Evolutionary conservation across 2,888 invertebrate species (phyloP), one percentile per base, ranked within the genome.

Genomic region (Phlogophora meticulosa): DNA sequence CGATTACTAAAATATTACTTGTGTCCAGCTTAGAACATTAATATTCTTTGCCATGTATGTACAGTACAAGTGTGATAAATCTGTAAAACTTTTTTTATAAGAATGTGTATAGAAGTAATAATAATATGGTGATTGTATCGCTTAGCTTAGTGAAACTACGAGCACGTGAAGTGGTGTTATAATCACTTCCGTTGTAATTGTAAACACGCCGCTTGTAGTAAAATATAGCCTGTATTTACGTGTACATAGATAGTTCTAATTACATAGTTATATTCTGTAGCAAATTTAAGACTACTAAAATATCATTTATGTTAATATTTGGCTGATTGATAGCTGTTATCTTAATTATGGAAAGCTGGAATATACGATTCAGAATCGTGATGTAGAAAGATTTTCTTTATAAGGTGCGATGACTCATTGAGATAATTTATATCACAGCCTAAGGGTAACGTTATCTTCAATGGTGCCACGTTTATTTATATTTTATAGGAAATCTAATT

Each of bases 21-120:
- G 79, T 80, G 85, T 88, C 85, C 85, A 84, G 83, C 83, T 86
- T 87, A 85, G 82, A 62, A 84, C 65, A 81, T 71, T 78, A 80
- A 79, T 84, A 80, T 85, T 87, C 85, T 90, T 92, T 93, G 92
- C 93, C 93, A 93, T 93, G 88, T 90, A 88, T 92, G 89, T 92
- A 91, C 90, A 92, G 91, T 93, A 92, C 91, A 92, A 93, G 92
- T 91, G 92, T 93, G 92, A 92, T 92, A 92, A 89, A 86, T 85
- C 78, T 80, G 76, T 76, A 78, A 53, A 82, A 82, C 83, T 78
- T 77, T 71, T 70, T 63, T 20, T 11, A 45, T 60, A 56, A 72
- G 36, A 67, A 69, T 57, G 75, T 76, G 80, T 87, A 85, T 85
- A 87, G 86, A 72, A 78, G 72, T 84, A 83, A 84, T 83, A 78